Percentiles rank a stretch among this genome's conserved stretches.
These are phyloP conservation scores for Paramormyrops hopkinsi DNA, from an alignment of 2,797 vertebrate species.

Conservation along the genomic window DNA sequence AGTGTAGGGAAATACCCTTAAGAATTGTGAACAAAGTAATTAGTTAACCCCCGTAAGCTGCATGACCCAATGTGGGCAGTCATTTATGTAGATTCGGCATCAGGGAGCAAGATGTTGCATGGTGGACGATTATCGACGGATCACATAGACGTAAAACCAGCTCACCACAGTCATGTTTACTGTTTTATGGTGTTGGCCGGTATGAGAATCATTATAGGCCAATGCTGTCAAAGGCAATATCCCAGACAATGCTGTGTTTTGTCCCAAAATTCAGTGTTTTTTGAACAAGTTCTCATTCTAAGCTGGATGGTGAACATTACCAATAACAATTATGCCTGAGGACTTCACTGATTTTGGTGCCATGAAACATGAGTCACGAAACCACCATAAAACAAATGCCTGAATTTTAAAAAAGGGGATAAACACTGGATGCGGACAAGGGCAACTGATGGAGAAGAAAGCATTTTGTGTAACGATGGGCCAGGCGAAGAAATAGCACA, in stretches of 20 bases:
- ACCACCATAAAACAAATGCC: slow-evolving; percentile 3
- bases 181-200: background rate
- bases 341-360: background rate
- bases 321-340: background rate
- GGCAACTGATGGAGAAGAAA: background rate
- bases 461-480: background rate
- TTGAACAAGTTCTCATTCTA: background rate
- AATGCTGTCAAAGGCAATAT: slow-evolving; percentile 3
- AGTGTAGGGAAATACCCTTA: background rate
- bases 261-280: slow-evolving; percentile 3
- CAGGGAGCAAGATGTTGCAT: background rate
- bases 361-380: slow-evolving; percentile 2
- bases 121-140: background rate
- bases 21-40: background rate
- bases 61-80: background rate
- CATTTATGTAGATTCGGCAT: background rate
- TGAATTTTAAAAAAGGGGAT: background rate
- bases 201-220: background rate
- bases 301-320: background rate
- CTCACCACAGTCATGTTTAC: background rate
- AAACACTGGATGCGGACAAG: background rate
- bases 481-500: background rate
- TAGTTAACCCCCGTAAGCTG: background rate
- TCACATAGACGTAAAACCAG: background rate
- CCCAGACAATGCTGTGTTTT: background rate